Percentiles rank a stretch among this genome's conserved stretches.
Evolutionary conservation across 64 coral and sea anemone genomes (phyloP).

Genomic region (Catalaphyllia jardinei): DNA sequence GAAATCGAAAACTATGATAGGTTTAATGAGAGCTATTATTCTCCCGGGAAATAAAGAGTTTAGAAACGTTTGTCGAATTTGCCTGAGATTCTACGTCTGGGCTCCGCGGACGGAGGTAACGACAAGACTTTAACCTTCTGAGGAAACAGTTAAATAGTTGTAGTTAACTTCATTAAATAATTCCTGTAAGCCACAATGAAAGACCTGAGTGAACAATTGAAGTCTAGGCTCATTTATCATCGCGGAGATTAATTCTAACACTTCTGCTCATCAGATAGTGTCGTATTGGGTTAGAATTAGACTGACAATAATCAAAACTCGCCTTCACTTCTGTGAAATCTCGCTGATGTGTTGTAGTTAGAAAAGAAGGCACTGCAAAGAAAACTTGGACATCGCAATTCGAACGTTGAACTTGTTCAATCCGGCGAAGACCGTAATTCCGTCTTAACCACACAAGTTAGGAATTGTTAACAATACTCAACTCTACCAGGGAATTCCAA

Average conservation of each 20-base stretch:
- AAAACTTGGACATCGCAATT: background rate
- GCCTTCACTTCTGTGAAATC: background rate
- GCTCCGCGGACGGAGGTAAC: no score
- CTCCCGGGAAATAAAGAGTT: no score
- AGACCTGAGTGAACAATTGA: background rate
- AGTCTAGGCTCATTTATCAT: background rate
- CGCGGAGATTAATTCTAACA: background rate
- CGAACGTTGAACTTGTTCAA: background rate
- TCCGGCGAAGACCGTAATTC: background rate
- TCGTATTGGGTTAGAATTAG: slow-evolving; percentile 13
- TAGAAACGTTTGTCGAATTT: no score
- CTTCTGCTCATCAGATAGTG: background rate
- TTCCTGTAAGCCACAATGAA: background rate
- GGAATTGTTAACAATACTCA: background rate
- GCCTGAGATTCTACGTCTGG: no score
- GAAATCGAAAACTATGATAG: no score
- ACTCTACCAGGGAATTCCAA: background rate
- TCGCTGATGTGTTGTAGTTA: background rate
- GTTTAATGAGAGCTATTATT: no score
- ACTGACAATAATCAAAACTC: background rate
- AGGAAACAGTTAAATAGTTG: no score
- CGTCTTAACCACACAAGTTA: background rate
- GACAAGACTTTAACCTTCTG: no score
- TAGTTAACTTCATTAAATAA: background rate
- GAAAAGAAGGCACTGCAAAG: background rate